Evolutionary conservation across 2,113 vertebrate species (phyloP), one percentile per base, ranked within the genome.

Genomic region (Heterotilapia buettikoferi): DNA sequence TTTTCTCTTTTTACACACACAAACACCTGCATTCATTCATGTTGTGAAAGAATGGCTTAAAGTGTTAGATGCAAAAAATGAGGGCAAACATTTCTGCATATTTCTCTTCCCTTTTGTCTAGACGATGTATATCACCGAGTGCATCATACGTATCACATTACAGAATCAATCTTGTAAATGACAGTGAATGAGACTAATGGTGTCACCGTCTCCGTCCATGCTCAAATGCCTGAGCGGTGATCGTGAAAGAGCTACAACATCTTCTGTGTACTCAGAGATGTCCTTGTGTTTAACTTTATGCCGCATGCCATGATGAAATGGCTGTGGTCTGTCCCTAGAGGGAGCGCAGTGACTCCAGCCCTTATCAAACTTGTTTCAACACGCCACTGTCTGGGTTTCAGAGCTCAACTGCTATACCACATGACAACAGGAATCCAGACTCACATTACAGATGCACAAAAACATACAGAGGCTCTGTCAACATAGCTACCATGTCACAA

Each of bases 311-410:
- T 52, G 84, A 81, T 87, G 82, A 88, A 68, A 85, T 29, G 84
- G 84, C 87, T 89, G 84, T 45, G 59, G 87, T 80, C 88, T 92
- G 91, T 92, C 92, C 94, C 76, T 16, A 29, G 87, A 85, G 87
- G 79, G 84, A 89, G 79, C 52, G 3, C 83, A 79, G 84, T 40
- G 83, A 92, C 92, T 89, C 29, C 50, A 88, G 84, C 43, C 87
- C 86, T 90, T 87, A 95, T 92, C 93, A 90, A 73, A 93, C 94
- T 5, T 90, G 94, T 87, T 85, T 52, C 82, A 92, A 88, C 95
- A 90, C 1, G 93, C 85, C 93, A 80, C 78, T 53, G 88, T 93
- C 91, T 94, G 87, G 61, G 36, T 79, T 80, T 84, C 68, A 84
- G 59, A 84, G 86, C 87, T 87, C 84, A 87, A 56, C 61, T 47